Evolutionary conservation across 2,888 invertebrate species (phyloP), one percentile per base, ranked within the genome.

Genomic region (Macaria liturata): DNA sequence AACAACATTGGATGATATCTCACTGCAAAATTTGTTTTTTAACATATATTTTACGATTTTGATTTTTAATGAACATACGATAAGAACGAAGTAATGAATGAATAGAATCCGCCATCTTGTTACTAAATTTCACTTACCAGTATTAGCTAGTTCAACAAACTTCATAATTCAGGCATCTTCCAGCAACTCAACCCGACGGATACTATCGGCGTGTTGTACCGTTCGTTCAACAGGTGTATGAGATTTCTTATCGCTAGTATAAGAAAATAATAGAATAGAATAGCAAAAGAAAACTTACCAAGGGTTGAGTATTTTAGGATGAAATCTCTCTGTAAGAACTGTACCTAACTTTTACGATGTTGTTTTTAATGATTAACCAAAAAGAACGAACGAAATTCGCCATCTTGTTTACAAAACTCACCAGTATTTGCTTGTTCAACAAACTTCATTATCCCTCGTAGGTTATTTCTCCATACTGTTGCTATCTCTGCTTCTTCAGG

Each of bases 101-200:
- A 42, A 42, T 4, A 9, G 1, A 42, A 9, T 42, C 5, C 42
- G 34, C 34, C 34, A 37, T 37, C 7, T 37, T 37, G 34, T 4
- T 6, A 37, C 7, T 4, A 37, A 37, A 37, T 37, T 37, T 37
- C 7, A 37, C 42, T 42, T 42, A 8, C 42, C 9, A 42, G 42
- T 42, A n/a, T 8, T 42, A 8, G 42, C 42, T 1, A 1, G 9
- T 9, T 42, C 4, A 1, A 42, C 42, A n/a, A 42, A 8, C 42
- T 42, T 42, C 42, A 42, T n/a, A 8, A 42, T 42, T 9, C n/a
- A 42, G 98, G 97, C 93, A 96, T 96, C 69, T 95, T 95, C 76
- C 98, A 98, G 73, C 98, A 98, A 54, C 95, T 95, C 32, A 98
- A 81, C 30, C 96, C 95, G 3, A 95, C 93, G 0, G 95, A 94